A percentile compares a stretch with the other conserved stretches of the same genome.
Conservation (phyloP, 2,888 invertebrate species). For the Chalcosyrphus nemorum region DNA sequence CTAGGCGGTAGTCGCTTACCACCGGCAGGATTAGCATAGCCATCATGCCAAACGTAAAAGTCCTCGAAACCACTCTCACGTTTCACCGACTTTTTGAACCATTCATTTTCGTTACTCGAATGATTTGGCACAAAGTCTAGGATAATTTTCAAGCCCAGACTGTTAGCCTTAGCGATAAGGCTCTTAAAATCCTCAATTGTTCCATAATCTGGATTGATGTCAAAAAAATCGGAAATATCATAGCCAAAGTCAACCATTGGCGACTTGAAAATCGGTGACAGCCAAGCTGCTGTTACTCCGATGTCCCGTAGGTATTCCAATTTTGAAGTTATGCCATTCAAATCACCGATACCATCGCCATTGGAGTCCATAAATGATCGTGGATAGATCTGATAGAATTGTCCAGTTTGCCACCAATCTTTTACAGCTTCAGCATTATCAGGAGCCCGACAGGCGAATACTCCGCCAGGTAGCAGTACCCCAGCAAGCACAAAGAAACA, state of each 20-base stretch:
- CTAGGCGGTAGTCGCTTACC: constrained; percentile 80
- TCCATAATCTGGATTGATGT: constrained; percentile 84
- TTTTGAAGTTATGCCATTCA: constrained; percentile 84
- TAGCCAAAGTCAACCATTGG: constrained; percentile 87
- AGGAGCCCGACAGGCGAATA: constrained; percentile 62
- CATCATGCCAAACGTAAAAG: constrained; percentile 86
- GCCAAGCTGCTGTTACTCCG: constrained; percentile 84
- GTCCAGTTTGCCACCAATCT: constrained; percentile 77
- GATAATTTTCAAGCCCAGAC: constrained; percentile 83
- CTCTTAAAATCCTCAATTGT: constrained; percentile 84
- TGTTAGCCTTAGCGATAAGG: constrained; percentile 80
- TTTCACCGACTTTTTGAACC: constrained; percentile 86
- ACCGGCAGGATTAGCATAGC: constrained; percentile 59
- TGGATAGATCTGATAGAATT: constrained; percentile 89
- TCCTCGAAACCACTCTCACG: constrained; percentile 84
- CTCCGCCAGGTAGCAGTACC: neutral
- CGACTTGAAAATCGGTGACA: constrained; percentile 86
- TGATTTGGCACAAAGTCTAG: constrained; percentile 87
- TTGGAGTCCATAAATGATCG: constrained; percentile 89
- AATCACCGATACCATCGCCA: constrained; percentile 87
- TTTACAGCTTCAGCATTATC: constrained; percentile 22
- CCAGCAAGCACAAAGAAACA: neutral
- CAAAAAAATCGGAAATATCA: constrained; percentile 85
- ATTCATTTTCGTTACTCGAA: constrained; percentile 81
- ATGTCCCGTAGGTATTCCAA: constrained; percentile 83